Conservation (phyloP, 2,113 vertebrate genomes). For the Cardinalis cardinalis region DNA sequence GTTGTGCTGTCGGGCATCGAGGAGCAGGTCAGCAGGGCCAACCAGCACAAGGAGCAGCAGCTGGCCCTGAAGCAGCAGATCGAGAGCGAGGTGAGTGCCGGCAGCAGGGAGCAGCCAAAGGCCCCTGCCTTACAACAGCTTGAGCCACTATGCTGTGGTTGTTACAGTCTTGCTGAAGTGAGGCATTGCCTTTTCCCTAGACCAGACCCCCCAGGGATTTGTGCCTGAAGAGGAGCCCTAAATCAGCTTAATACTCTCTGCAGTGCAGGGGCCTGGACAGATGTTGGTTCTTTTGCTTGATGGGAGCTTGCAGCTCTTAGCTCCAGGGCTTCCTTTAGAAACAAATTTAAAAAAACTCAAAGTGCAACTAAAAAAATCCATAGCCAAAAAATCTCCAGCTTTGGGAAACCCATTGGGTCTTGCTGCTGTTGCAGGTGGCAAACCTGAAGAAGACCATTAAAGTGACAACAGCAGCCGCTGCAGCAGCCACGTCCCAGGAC, state of each 20-base stretch:
- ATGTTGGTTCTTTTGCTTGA: neutral
- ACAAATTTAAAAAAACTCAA: neutral
- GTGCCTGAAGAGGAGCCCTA: neutral
- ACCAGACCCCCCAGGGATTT: neutral
- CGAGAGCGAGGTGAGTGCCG: constrained; percentile 87
- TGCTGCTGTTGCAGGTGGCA: constrained; percentile 79
- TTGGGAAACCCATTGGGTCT: neutral
- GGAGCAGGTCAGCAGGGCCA: constrained; percentile 92
- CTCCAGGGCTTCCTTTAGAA: neutral
- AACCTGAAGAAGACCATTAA: constrained; percentile 97
- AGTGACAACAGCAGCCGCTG: constrained; percentile 88
- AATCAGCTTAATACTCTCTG: neutral
- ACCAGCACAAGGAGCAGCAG: constrained; percentile 93
- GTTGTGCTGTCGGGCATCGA: constrained; percentile 92
- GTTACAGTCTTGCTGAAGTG: neutral
- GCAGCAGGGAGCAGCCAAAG: neutral
- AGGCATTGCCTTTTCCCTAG: neutral
- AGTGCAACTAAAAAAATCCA: neutral
- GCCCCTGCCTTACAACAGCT: rapidly evolving
- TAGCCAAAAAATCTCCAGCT: rapidly evolving
- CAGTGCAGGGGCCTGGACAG: neutral
- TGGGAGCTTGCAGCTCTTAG: neutral
- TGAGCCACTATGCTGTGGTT: neutral
- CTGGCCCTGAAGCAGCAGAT: constrained; percentile 95
- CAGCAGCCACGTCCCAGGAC: constrained; percentile 92